Percentiles rank a stretch among this genome's conserved stretches.
These are phyloP conservation scores for Nycteola revayana DNA, from an alignment of 2,888 invertebrate species.

Conservation along the genomic window DNA sequence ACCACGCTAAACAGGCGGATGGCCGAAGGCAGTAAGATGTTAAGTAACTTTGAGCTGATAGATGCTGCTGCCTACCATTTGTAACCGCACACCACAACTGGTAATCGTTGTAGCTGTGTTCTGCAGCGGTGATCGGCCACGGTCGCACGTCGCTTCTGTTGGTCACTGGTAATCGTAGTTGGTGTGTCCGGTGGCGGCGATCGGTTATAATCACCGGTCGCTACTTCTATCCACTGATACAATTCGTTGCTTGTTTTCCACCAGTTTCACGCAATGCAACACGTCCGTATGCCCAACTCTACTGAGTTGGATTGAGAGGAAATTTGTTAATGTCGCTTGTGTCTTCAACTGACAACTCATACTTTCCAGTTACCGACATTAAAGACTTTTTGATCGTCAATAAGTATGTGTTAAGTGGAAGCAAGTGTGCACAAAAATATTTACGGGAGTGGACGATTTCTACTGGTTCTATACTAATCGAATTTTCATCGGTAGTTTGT, in stretches of 20 bases:
- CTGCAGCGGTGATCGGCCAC: no score
- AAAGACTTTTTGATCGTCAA: constrained; percentile 2
- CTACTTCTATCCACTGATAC: constrained; percentile 1
- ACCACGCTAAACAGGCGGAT: no score
- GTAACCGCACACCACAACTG: no score
- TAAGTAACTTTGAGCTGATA: no score
- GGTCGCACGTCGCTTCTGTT: no score
- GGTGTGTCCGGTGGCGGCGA: constrained; percentile 1
- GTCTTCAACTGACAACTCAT: neutral
- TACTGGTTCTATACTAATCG: constrained; percentile 3
- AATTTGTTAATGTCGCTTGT: constrained; percentile 3
- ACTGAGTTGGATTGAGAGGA: constrained; percentile 1
- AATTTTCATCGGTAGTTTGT: constrained; percentile 4
- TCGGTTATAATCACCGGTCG: constrained; percentile 1
- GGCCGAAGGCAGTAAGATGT: no score
- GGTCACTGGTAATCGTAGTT: no score
- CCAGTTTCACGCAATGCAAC: constrained; percentile 2
- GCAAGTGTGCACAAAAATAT: neutral
- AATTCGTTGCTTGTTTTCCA: neutral
- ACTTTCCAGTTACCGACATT: neutral
- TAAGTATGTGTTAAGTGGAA: neutral
- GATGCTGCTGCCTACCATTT: no score
- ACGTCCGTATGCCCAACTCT: neutral
- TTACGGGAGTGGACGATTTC: no score
- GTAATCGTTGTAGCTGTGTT: no score